Conservation (phyloP, 2,113 vertebrate genomes). For the Paratilapia polleni region DNA sequence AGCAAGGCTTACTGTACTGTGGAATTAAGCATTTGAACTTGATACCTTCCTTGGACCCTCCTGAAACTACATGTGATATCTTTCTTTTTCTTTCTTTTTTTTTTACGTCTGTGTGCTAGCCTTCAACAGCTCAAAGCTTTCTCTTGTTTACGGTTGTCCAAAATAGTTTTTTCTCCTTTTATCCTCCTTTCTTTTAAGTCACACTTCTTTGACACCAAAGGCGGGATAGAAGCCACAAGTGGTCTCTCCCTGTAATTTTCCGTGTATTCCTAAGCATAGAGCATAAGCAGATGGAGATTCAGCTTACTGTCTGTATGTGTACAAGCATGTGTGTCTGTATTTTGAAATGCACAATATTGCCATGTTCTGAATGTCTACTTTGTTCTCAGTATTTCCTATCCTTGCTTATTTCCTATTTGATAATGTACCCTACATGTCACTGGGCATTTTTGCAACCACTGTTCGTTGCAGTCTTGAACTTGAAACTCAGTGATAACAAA, state of each 20-base stretch:
- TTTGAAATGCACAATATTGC: slow-evolving; percentile 16
- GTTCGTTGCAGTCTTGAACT: slow-evolving; percentile 27
- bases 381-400: slow-evolving; percentile 46
- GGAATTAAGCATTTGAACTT: slow-evolving; percentile 8
- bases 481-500: slow-evolving; percentile 21
- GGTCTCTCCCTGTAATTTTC: slow-evolving; percentile 75
- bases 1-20: background rate
- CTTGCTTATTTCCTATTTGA: slow-evolving; percentile 41
- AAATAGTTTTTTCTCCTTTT: slow-evolving; percentile 69
- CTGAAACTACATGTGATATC: background rate
- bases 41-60: slow-evolving; percentile 16
- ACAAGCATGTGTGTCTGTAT: slow-evolving; percentile 13
- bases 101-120: background rate
- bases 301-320: slow-evolving; percentile 51
- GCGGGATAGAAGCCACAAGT: slow-evolving; percentile 70
- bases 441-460: slow-evolving; percentile 17
- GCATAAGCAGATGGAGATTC: slow-evolving; percentile 73
- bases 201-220: slow-evolving; percentile 68
- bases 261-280: slow-evolving; percentile 60
- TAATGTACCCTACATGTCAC: background rate
- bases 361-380: background rate
- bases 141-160: slow-evolving; percentile 61
- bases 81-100: background rate
- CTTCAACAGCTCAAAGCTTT: slow-evolving; percentile 43
- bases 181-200: slow-evolving; percentile 63